A percentile compares a stretch with the other conserved stretches of the same genome.
Evolutionary conservation across 1,140 invertebrate genomes (phyloP).

Genomic region (Heliconius congener): DNA sequence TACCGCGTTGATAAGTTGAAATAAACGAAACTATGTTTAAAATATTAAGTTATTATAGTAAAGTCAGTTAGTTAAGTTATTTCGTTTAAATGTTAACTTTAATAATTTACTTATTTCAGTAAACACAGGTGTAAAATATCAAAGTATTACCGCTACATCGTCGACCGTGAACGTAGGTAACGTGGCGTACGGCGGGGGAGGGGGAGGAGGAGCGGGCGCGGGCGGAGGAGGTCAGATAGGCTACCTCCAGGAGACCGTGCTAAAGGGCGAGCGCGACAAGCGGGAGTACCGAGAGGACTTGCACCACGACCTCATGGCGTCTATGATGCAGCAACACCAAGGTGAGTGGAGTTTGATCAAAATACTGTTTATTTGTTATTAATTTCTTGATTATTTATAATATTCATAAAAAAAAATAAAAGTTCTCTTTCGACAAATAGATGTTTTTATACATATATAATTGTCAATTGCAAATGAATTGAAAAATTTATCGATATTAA

Average conservation of each 20-base stretch:
- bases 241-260: slow-evolving; percentile 64
- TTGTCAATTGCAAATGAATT: too few relatives aligned
- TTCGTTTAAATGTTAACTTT: background rate
- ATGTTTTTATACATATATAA: too few relatives aligned
- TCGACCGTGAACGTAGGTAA: slow-evolving; percentile 75
- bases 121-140: slow-evolving; percentile 76
- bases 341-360: slow-evolving; percentile 33
- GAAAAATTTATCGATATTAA: too few relatives aligned
- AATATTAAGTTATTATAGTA: too few relatives aligned
- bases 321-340: slow-evolving; percentile 77
- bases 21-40: too few relatives aligned
- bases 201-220: slow-evolving; percentile 48
- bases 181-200: slow-evolving; percentile 66
- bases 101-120: slow-evolving; percentile 47
- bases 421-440: too few relatives aligned
- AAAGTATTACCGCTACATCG: slow-evolving; percentile 70
- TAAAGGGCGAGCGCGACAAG: slow-evolving; percentile 66
- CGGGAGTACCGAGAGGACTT: slow-evolving; percentile 70
- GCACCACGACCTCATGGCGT: slow-evolving; percentile 77
- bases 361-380: background rate
- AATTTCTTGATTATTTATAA: background rate
- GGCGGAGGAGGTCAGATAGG: slow-evolving; percentile 62
- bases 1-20: too few relatives aligned
- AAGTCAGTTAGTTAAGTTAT: too few relatives aligned
- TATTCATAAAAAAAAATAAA: too few relatives aligned